Base-by-base conservation (phyloP, 2,797 vertebrate genomes). In the Melanotaenia maccullochi region DNA sequence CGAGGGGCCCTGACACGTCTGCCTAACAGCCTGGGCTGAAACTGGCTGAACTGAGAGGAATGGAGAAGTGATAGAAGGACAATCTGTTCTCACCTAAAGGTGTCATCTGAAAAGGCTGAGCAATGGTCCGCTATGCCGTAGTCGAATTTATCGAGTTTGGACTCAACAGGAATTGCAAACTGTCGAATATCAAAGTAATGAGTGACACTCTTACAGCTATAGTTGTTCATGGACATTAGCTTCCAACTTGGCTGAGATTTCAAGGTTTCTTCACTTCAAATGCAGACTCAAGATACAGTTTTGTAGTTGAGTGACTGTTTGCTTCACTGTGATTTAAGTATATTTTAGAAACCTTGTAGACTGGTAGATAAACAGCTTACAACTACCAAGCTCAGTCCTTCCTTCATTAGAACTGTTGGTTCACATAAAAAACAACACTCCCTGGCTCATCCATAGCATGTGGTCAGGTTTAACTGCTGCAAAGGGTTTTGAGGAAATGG, bases 81-180 rank as follows among this genome's bases (percentile, higher is more conserved):
- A 76, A 71, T 85, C 79, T 87, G 82, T 78, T 88, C 71, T 75
- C 82, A 78, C 78, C 81, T 87, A 74, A 84, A 78, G 73, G 78
- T 66, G 75, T 83, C 82, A 71, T 85, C 83, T 86, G 72, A 64
- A 80, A 79, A 60, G 71, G 62, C 56, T 71, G 62, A 56, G 47
- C 40, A 36, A 73, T 30, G 2, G 54, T 79, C 30, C 58, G 54
- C 66, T 51, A 30, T 30, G 61, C 54, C 68, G 49, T 65, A 18
- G 47, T 63, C 60, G 44, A 20, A 60, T 82, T 69, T 69, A 55
- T 79, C 73, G 67, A 24, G 24, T 73, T 66, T 63, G 49, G 73
- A 76, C 81, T 79, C 80, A 30, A 13, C 71, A 57, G 78, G 77
- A 73, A 68, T 36, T 72, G 75, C 52, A 77, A 65, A 74, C 65